Base-by-base conservation (phyloP, 2,888 invertebrate species). In the Malthinus flaveolus region DNA sequence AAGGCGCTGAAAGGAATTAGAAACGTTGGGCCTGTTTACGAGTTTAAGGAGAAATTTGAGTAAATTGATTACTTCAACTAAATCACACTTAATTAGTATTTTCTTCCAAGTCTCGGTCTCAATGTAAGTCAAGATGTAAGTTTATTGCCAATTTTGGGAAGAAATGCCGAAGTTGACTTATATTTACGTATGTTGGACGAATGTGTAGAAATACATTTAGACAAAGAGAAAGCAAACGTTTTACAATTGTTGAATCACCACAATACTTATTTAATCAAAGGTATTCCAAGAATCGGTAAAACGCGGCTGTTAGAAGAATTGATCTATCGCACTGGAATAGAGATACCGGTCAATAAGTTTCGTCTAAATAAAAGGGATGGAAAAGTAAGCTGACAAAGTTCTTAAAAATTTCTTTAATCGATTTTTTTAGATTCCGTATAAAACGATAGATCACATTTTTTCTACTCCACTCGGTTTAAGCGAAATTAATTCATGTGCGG, bases 21-120 rank as follows among this genome's bases (percentile, higher is more conserved):
- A 0, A 82, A 84, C 47, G 82, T 84, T 1, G 87, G 87, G 3
- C 86, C 87, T 0, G 80, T 87, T 61, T 88, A 87, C 65, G 85
- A 87, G 71, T 88, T 84, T 66, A 66, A 75, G 3, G 81, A 82
- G 56, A 72, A 75, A 58, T 59, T 70, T 50, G 46, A 57, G 59
- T 59, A 61, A 46, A 52, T 59, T 32, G 35, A 1, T 32, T 31
- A 32, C 6, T 46, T 31, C 5, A 45, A 12, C 2, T 8, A 3
- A 5, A 32, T 8, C 11, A 12, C 5, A 23, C 2, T 23, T 23
- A 2, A 5, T 23, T 23, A 23, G 23, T 23, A 23, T 23, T 23
- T 23, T 23, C 5, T 23, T 23, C 5, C 5, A 23, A 23, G 23
- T n/a, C 15, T 37, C 12, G 13, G 15, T n/a, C 13, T 42, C 39